These are phyloP conservation scores for Albula goreensis DNA, from an alignment of 2,113 vertebrate genomes.

Conservation along the genomic window DNA sequence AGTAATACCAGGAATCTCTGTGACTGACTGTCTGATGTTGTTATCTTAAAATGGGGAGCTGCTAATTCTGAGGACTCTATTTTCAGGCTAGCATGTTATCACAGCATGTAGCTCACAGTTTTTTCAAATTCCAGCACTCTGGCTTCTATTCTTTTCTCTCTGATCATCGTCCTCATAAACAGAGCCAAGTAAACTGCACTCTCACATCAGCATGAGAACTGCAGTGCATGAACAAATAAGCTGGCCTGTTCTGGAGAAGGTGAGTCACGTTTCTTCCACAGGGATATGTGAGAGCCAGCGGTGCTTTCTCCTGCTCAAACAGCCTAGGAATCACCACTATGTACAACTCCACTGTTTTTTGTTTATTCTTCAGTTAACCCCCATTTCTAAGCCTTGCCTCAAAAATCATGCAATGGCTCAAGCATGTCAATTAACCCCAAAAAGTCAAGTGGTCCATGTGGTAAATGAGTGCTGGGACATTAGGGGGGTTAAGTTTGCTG, in stretches of 20 bases:
- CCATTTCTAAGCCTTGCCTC: neutral
- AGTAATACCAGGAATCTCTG: neutral
- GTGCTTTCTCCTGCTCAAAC: neutral
- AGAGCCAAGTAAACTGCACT: neutral
- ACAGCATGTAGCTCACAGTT: neutral
- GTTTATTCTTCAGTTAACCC: neutral
- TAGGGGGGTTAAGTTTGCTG: no score
- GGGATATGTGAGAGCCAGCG: neutral
- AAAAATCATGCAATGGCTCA: neutral
- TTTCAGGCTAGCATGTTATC: neutral
- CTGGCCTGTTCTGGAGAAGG: neutral
- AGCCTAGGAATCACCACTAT: neutral
- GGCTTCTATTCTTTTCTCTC: neutral
- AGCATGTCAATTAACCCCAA: neutral
- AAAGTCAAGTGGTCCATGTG: neutral
- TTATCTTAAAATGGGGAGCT: neutral
- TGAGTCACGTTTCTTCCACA: neutral
- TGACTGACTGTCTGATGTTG: neutral
- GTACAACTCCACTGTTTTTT: neutral
- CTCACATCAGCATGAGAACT: neutral
- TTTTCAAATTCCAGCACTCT: no score
- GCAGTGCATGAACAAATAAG: neutral
- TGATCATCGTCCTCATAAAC: neutral
- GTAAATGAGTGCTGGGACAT: neutral
- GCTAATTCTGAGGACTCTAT: neutral